phyloP scores from a whole-genome alignment of 2,113 vertebrate species.

The Campylomormyrus tamandua region DNA sequence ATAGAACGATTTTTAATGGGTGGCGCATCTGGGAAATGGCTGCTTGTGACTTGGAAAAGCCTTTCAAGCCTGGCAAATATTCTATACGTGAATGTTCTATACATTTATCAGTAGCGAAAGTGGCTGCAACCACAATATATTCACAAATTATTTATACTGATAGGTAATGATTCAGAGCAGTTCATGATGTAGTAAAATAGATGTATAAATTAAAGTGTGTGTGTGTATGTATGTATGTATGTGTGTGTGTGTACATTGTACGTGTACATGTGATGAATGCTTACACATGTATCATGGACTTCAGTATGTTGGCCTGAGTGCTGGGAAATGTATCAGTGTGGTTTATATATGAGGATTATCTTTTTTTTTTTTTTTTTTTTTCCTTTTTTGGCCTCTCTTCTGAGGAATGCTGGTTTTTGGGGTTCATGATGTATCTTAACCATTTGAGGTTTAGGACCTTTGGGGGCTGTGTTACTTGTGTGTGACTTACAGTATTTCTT shows the following conservation, averaged over 20 bases:
- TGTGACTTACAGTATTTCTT: conserved; percentile 53
- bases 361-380: background rate
- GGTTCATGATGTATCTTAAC: conserved; percentile 35
- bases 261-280: background rate
- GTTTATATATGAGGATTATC: background rate
- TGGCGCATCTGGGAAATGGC: conserved; percentile 35
- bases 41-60: conserved; percentile 46
- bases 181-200: conserved; percentile 25
- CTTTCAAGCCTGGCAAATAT: conserved; percentile 41
- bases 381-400: background rate
- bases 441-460: conserved; percentile 42
- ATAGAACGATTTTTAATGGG: conserved; percentile 40
- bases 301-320: background rate
- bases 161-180: conserved; percentile 36
- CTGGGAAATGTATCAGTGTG: background rate
- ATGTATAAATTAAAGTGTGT: background rate
- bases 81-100: conserved; percentile 37
- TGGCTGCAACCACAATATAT: conserved; percentile 33
- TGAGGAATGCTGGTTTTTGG: conserved; percentile 4
- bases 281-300: background rate
- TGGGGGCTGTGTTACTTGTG: conserved; percentile 52
- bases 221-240: background rate
- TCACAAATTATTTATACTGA: conserved; percentile 36
- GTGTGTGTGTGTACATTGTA: background rate
- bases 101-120: conserved; percentile 28